Evolutionary conservation across 2,797 vertebrate species (phyloP), one percentile per base, ranked within the genome.

Genomic region (Crenuchus spilurus): DNA sequence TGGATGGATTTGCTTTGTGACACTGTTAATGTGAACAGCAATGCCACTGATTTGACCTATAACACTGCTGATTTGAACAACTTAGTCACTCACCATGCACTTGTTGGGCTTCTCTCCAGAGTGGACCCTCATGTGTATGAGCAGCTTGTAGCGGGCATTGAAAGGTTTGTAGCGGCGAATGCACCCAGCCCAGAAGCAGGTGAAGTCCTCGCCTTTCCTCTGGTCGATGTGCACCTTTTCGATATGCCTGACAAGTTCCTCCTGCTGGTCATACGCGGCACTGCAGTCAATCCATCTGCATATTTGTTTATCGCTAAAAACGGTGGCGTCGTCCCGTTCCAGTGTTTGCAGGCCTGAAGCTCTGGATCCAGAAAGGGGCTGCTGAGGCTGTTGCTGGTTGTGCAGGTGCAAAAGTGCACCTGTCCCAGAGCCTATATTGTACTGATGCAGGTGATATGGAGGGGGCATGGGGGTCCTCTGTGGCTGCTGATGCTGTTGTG

Each of bases 51-150:
- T 26, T 3, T 52, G 13, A 10, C 51, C 26, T 54, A 26, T 30
- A 26, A 54, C 1, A 31, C 26, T 72, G 24, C 57, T 62, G 20
- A 35, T 48, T 16, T 22, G 16, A 60, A 28, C 61, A 16, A 28
- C 20, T 22, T 31, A 48, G 76, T 73, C 75, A 96, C 97, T 98
- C 89, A 99, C 98, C 98, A 99, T 99, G 70, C 98, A 99, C 87
- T 98, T 99, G 93, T 99, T 99, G 55, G 98, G 98, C 87, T 99
- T 99, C 88, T 99, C 98, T 52, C 98, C 98, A 0, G 98, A 99
- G 90, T 99, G 98, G 83, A 99, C 98, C 78, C 97, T 95, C 97
- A 99, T 99, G 87, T 99, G 98, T 88, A 99, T 99, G 83, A 99
- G 95, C 87, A 99, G 93, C 89, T 99, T 99, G 93, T 99, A 99